Evolutionary conservation across 2,797 vertebrate genomes (phyloP), one percentile per base, ranked within the genome.

Genomic region (Arremon aurantiirostris): DNA sequence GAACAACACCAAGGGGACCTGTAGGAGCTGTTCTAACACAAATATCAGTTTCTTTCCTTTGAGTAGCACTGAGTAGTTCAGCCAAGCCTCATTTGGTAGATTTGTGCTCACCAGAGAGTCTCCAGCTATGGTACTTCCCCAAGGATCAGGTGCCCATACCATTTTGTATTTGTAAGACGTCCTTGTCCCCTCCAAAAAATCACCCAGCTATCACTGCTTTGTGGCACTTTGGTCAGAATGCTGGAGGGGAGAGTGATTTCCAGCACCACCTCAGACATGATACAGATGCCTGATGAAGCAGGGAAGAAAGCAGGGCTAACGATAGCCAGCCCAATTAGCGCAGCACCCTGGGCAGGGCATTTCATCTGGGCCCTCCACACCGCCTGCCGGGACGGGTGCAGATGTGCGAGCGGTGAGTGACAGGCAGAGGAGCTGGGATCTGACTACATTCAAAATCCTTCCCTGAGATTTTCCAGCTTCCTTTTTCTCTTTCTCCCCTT

Each of bases 401-500:
- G 91, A 79, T 95, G 94, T 83, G 91, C 14, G 2, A 86, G 69
- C 3, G 0, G 22, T 77, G 93, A 96, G 59, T 73, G 80, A 90
- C 81, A 84, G 65, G 93, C 87, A 89, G 93, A 96, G 79, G 83
- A 94, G 77, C 63, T 81, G 89, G 63, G 80, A 78, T 65, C 64
- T 80, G 76, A 75, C 70, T 73, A 32, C 28, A 68, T 96, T 95
- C 61, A 94, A 83, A 90, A 75, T 39, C 71, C 61, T 77, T 93
- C 82, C 64, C 90, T 82, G 86, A 93, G 94, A 96, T 94, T 94
- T 95, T 66, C 72, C 86, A 82, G 53, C 94, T 92, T 95, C 88
- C 94, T 89, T 96, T 96, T 96, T 90, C 93, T 91, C 82, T 88
- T 84, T 94, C 80, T 89, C 82, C 88, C 94, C 92, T 95, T 82